Evolutionary conservation across 2,797 vertebrate genomes (phyloP).

Genomic region (Corythornis leucogaster): DNA sequence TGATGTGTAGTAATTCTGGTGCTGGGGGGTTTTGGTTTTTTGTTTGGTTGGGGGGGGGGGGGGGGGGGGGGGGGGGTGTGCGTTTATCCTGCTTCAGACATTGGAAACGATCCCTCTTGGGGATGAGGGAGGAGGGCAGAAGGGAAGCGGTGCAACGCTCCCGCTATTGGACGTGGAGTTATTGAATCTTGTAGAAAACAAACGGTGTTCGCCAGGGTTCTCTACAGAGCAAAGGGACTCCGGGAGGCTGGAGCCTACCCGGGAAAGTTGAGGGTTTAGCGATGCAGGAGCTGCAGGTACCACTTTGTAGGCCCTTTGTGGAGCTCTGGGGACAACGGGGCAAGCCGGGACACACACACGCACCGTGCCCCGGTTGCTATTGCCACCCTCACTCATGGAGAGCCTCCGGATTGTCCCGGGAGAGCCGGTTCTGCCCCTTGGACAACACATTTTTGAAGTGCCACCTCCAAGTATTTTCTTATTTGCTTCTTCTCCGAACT

Average conservation of each 20-base stretch:
- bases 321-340: background rate
- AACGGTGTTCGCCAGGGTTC: background rate
- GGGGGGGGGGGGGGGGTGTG: background rate
- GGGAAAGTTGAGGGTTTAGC: background rate
- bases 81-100: background rate
- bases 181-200: background rate
- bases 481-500: constrained; percentile 30
- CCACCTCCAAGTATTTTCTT: background rate
- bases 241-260: background rate
- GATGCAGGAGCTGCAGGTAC: background rate
- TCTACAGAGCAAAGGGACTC: background rate
- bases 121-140: background rate
- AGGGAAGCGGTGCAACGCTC: background rate
- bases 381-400: background rate
- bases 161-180: background rate
- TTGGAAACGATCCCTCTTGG: background rate
- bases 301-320: background rate
- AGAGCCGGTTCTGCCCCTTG: background rate
- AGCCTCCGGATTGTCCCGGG: background rate
- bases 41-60: background rate
- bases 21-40: background rate
- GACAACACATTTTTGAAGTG: background rate
- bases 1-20: no score
- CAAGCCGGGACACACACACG: background rate
- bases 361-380: background rate